A percentile compares a stretch with the other conserved stretches of the same genome.
phyloP scores from a whole-genome alignment of 1,140 invertebrate species.

The Ips typographus region DNA sequence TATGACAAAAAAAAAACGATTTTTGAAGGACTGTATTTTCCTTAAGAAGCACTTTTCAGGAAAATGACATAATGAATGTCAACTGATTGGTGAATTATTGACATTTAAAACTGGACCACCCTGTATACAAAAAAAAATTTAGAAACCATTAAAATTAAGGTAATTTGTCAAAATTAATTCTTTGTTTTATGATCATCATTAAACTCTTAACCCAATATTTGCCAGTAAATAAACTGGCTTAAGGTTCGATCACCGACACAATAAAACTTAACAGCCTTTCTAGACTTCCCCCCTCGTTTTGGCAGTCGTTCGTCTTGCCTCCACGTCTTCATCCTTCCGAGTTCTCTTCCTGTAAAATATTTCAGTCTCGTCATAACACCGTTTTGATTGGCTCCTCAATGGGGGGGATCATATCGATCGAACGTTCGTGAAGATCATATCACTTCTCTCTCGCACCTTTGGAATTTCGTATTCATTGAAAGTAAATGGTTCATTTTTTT shows the following conservation, averaged over 20 bases:
- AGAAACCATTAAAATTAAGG: too few relatives aligned
- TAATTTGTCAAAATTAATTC: too few relatives aligned
- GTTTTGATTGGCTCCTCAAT: conserved; percentile 29
- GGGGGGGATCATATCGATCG: conserved; percentile 20
- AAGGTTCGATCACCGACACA: conserved; percentile 5
- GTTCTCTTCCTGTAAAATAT: conserved; percentile 15
- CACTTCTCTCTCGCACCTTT: conserved; percentile 12
- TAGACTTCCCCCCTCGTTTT: not conserved
- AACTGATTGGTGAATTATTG: too few relatives aligned
- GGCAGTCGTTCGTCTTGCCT: conserved; percentile 2
- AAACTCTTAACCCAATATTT: too few relatives aligned
- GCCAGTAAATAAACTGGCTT: not conserved
- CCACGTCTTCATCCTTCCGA: conserved; percentile 13
- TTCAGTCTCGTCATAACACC: conserved; percentile 27
- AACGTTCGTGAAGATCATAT: conserved; percentile 12
- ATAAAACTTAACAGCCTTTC: conserved; percentile 23
- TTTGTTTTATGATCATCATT: too few relatives aligned
- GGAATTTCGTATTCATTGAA: conserved; percentile 39
- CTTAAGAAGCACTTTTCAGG: too few relatives aligned
- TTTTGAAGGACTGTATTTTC: too few relatives aligned
- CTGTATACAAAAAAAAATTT: too few relatives aligned
- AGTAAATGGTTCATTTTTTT: conserved; percentile 17
- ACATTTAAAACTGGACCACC: too few relatives aligned
- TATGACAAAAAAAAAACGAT: too few relatives aligned
- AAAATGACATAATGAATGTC: too few relatives aligned